A percentile compares a stretch with the other conserved stretches of the same genome.
Evolutionary conservation across 2,113 vertebrate genomes (phyloP).

Genomic region (Sisor rabdophorus): DNA sequence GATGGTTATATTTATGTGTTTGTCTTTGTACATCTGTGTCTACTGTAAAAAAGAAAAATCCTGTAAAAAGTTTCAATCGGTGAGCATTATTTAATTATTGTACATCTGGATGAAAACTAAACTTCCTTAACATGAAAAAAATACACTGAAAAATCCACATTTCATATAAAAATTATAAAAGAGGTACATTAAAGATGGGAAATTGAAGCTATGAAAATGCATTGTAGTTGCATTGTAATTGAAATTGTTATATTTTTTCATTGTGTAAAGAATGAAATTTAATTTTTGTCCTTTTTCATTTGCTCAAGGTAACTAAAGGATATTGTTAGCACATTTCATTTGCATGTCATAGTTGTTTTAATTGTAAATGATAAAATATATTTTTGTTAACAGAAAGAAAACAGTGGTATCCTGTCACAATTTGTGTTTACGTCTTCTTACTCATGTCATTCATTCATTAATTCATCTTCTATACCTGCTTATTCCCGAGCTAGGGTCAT

Average conservation of each 20-base stretch:
- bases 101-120: no score
- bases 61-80: background rate
- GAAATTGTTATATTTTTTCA: no score
- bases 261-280: background rate
- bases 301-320: background rate
- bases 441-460: no score
- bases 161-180: no score
- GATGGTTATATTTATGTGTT: background rate
- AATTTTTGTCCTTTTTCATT: background rate
- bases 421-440: background rate
- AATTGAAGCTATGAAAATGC: no score
- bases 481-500: no score
- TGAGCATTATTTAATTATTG: no score
- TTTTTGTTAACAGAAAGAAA: background rate
- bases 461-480: no score
- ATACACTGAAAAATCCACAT: no score
- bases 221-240: no score
- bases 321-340: background rate
- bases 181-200: no score
- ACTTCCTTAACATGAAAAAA: no score
- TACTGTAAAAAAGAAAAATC: background rate
- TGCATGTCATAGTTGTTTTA: background rate
- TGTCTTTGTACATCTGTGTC: background rate
- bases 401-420: background rate
- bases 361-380: background rate